These are phyloP conservation scores for Hetaerina titia DNA, from an alignment of 2,888 invertebrate species.

Conservation along the genomic window DNA sequence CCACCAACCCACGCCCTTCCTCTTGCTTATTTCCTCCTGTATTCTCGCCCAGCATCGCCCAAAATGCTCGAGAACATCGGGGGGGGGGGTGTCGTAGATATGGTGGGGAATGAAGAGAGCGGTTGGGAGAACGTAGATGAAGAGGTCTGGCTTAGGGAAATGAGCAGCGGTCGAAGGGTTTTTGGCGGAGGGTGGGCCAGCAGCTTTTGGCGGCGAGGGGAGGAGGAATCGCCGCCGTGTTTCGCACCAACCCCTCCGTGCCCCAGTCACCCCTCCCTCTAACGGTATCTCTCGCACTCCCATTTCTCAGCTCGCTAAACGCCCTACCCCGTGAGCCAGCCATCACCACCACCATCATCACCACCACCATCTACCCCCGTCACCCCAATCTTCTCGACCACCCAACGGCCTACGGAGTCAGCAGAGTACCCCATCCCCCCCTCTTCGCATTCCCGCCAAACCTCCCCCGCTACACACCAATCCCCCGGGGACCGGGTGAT, in stretches of 20 bases:
- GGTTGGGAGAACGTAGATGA: neutral
- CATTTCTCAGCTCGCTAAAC: neutral
- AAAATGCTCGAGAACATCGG: no score
- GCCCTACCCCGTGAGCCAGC: neutral
- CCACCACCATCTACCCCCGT: neutral
- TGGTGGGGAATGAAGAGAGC: neutral
- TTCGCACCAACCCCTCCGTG: no score
- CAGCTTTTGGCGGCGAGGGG: neutral
- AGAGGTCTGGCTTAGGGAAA: slow-evolving; percentile 31
- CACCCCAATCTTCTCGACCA: no score
- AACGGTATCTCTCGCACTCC: neutral
- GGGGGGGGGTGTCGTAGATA: neutral
- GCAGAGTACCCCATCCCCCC: neutral
- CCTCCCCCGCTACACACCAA: neutral
- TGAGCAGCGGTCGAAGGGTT: neutral
- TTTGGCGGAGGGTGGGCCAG: neutral
- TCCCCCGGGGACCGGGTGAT: neutral
- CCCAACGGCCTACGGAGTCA: no score
- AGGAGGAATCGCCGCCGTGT: no score
- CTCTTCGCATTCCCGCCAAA: neutral
- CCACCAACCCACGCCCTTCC: neutral
- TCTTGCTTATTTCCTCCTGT: neutral
- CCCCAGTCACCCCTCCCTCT: neutral
- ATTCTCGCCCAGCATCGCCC: neutral
- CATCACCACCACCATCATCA: neutral